phyloP scores from a whole-genome alignment of 2,113 vertebrate genomes.

The Alethe castanea region DNA sequence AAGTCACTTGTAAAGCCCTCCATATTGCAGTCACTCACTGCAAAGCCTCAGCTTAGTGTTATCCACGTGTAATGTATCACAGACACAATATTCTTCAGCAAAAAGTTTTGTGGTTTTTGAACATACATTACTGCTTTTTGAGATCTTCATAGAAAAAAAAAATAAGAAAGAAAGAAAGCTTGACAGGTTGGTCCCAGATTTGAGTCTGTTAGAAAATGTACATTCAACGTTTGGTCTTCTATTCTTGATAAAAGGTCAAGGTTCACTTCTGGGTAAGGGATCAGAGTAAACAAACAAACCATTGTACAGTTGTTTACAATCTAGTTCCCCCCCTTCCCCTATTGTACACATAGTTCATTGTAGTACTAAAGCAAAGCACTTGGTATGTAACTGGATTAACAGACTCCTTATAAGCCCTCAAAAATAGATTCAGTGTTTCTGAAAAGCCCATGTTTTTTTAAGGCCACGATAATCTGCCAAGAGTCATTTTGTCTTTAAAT shows the following conservation, averaged over 20 bases:
- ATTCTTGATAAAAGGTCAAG: constrained; percentile 78
- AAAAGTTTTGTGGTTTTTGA: constrained; percentile 30
- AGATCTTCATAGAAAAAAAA: constrained; percentile 68
- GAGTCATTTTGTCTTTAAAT: constrained; percentile 58
- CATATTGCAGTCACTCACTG: constrained; percentile 55
- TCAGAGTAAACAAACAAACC: constrained; percentile 75
- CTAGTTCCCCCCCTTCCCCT: background rate
- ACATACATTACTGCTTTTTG: constrained; percentile 57
- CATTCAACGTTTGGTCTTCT: constrained; percentile 87
- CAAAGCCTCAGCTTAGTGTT: constrained; percentile 42
- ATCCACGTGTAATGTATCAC: constrained; percentile 20
- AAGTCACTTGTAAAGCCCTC: constrained; percentile 71
- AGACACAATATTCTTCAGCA: constrained; percentile 39
- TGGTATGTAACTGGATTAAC: constrained; percentile 69
- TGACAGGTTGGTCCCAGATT: constrained; percentile 84
- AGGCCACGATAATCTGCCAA: constrained; percentile 87
- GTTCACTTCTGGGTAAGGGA: constrained; percentile 80
- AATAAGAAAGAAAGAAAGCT: background rate
- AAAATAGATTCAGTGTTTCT: constrained; percentile 76
- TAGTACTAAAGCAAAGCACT: constrained; percentile 78
- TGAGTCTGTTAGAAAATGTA: constrained; percentile 88
- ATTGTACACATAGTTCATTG: constrained; percentile 52
- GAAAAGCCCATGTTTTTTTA: constrained; percentile 91
- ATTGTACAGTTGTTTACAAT: constrained; percentile 71
- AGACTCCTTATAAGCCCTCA: constrained; percentile 74